Conservation (phyloP, 2,113 vertebrate species). For the Leucosticte australis region DNA sequence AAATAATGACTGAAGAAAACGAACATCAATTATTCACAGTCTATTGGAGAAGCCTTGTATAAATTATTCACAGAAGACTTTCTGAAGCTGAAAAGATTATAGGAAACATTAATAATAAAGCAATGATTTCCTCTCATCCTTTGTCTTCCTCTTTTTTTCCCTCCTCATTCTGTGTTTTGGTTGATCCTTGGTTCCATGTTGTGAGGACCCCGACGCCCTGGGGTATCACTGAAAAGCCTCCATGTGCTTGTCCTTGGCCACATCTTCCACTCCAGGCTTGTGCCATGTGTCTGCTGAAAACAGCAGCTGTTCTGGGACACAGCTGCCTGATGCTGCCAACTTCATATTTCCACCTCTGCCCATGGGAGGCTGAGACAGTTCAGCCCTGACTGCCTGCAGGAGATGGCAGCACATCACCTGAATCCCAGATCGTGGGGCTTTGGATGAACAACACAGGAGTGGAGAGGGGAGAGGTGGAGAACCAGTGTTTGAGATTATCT, state of each 20-base stretch:
- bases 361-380: background rate
- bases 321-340: background rate
- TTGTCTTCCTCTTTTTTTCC: background rate
- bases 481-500: background rate
- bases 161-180: background rate
- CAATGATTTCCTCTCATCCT: background rate
- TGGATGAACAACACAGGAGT: background rate
- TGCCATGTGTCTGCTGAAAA: background rate
- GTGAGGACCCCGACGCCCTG: rapidly evolving
- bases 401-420: background rate
- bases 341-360: background rate
- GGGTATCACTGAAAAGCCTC: background rate
- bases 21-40: conserved; percentile 53
- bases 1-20: conserved; percentile 44
- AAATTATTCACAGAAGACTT: conserved; percentile 48
- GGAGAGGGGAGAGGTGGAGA: background rate
- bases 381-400: background rate
- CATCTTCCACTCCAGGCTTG: background rate
- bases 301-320: conserved; percentile 5
- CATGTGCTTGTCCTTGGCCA: background rate
- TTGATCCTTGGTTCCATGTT: background rate
- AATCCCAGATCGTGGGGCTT: background rate
- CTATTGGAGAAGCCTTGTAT: conserved; percentile 1
- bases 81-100: conserved; percentile 34
- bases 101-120: conserved; percentile 41